phyloP scores from a whole-genome alignment of 1,140 invertebrate genomes.

The Intoshia linei region DNA sequence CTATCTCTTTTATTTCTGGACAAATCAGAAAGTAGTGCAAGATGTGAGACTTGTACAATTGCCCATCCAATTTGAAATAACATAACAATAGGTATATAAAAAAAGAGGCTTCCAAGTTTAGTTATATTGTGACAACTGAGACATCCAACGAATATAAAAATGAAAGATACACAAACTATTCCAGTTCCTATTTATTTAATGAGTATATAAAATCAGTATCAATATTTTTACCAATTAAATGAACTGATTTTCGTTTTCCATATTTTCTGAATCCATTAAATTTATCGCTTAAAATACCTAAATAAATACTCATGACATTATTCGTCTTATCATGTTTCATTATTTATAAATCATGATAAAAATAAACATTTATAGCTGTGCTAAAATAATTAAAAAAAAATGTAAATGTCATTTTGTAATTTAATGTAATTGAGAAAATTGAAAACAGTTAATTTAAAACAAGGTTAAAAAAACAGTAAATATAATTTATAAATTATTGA shows the following conservation, averaged over 20 bases:
- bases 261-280: constrained; percentile 34
- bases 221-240: constrained; percentile 38
- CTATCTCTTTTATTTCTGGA: constrained; percentile 37
- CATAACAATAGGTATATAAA: constrained; percentile 52
- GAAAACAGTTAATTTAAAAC: no score
- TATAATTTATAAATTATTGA: no score
- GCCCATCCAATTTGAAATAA: constrained; percentile 92
- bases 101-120: constrained; percentile 41
- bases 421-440: no score
- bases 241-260: constrained; percentile 58
- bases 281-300: no score
- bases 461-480: no score
- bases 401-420: no score
- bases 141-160: constrained; percentile 55
- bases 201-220: neutral
- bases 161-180: constrained; percentile 30
- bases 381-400: no score
- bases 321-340: no score
- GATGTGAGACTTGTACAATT: constrained; percentile 59
- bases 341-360: no score
- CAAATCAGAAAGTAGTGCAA: constrained; percentile 50
- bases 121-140: constrained; percentile 29
- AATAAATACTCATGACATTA: no score
- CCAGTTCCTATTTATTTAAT: neutral
- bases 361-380: no score